Conservation (phyloP, 2,113 vertebrate genomes). For the Indicator maculatus region DNA sequence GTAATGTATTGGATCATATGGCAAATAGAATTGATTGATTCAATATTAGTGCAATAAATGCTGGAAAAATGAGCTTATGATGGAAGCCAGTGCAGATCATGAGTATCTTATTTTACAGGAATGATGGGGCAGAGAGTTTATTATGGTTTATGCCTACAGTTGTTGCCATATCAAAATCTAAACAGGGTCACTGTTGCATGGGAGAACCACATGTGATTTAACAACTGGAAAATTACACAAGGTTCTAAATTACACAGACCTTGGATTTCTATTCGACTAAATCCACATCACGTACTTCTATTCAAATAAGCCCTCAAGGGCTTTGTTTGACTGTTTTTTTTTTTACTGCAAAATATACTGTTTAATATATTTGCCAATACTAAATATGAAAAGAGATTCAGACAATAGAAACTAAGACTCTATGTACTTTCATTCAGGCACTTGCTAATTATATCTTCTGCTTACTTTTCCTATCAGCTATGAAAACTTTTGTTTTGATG, state of each 20-base stretch:
- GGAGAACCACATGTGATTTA: background rate
- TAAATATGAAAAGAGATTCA: background rate
- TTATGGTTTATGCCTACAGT: background rate
- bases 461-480: background rate
- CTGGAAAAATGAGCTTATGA: background rate
- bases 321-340: background rate
- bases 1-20: background rate
- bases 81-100: background rate
- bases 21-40: background rate
- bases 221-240: slow-evolving; percentile 42
- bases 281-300: slow-evolving; percentile 1
- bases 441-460: background rate
- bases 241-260: slow-evolving; percentile 45
- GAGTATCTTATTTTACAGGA: background rate
- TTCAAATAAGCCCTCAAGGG: slow-evolving; percentile 25
- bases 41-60: background rate
- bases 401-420: background rate
- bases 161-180: background rate
- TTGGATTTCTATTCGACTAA: slow-evolving; percentile 18
- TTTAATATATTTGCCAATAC: background rate
- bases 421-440: background rate
- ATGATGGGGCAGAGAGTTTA: background rate
- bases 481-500: background rate
- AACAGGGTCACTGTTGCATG: background rate
- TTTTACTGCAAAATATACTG: background rate